These are phyloP conservation scores for Conomelus anceps DNA, from an alignment of 2,888 invertebrate genomes.

Conservation along the genomic window DNA sequence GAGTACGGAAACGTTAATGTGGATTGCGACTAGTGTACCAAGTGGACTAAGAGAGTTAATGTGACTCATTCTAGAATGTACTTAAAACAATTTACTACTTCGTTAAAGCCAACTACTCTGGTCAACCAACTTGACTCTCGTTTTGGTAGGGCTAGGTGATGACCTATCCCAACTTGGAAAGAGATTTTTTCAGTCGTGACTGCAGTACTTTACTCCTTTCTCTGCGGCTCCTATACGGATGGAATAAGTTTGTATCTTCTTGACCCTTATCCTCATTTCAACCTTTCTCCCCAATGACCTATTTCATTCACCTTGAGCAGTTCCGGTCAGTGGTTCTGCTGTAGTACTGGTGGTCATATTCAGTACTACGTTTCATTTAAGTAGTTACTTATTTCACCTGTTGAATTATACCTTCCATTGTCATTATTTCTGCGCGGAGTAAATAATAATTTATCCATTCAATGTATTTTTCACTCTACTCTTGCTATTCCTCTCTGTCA, in stretches of 20 bases:
- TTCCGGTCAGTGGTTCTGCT: not conserved
- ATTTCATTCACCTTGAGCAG: not conserved
- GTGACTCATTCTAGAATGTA: not conserved
- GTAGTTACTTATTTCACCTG: not conserved
- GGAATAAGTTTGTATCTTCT: not conserved
- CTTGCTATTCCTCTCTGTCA: too few species aligned
- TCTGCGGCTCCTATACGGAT: not conserved
- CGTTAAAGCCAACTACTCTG: too few species aligned
- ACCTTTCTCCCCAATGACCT: not conserved
- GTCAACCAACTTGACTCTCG: not conserved
- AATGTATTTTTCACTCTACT: too few species aligned
- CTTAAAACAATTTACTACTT: not conserved
- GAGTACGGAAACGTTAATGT: too few species aligned
- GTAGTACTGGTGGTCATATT: not conserved
- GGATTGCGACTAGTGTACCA: too few species aligned
- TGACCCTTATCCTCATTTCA: not conserved
- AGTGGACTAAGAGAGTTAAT: too few species aligned
- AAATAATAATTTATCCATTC: too few species aligned
- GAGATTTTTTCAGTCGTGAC: not conserved
- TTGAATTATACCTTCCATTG: too few species aligned
- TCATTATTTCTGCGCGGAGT: too few species aligned
- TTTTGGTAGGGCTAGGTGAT: not conserved
- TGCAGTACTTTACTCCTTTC: too few species aligned
- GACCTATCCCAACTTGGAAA: not conserved
- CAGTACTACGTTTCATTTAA: too few species aligned